These are phyloP conservation scores for Eulemur rufifrons DNA, from an alignment of 2,113 vertebrate genomes.

Conservation along the genomic window DNA sequence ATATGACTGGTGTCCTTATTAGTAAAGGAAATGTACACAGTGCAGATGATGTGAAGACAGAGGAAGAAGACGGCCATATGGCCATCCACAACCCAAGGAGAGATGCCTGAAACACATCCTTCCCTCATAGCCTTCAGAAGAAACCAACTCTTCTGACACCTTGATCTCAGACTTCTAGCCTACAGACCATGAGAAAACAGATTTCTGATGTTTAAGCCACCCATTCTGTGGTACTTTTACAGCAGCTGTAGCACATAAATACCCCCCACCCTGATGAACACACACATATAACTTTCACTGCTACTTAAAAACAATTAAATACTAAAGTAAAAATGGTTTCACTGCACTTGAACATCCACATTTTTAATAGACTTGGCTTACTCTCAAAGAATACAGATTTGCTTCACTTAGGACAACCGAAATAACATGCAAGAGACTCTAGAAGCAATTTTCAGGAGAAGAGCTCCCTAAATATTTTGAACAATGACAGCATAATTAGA, in stretches of 20 bases:
- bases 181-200: not conserved
- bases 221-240: not conserved
- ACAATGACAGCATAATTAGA: constrained; percentile 55
- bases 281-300: not conserved
- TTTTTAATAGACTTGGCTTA: constrained; percentile 17
- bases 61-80: not conserved
- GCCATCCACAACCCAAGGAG: not conserved
- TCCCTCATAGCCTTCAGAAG: not conserved
- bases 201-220: not conserved
- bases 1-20: not conserved
- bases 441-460: constrained; percentile 36
- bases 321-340: not conserved
- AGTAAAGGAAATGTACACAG: not conserved
- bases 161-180: not conserved
- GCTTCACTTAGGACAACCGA: not conserved
- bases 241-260: not conserved
- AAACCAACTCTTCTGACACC: not conserved
- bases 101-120: not conserved
- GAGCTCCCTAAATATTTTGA: constrained; percentile 37
- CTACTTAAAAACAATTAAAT: not conserved
- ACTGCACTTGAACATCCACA: not conserved
- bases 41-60: not conserved
- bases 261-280: not conserved
- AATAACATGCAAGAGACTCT: not conserved
- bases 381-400: constrained; percentile 1